phyloP scores from a whole-genome alignment of 2,888 invertebrate genomes.

The Drosophila gaucha region DNA sequence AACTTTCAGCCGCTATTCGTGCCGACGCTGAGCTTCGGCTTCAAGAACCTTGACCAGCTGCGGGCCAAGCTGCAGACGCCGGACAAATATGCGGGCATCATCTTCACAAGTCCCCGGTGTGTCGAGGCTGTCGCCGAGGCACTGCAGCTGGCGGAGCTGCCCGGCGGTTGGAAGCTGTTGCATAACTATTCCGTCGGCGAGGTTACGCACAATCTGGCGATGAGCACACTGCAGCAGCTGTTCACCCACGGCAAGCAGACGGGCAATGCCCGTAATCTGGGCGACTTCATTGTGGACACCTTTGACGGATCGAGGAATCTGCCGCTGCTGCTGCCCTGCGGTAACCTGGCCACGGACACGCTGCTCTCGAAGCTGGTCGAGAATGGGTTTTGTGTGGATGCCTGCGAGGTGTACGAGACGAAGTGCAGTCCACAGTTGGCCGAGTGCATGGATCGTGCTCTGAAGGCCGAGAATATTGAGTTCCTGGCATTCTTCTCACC shows the following conservation, averaged over 20 bases:
- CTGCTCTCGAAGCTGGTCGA: conserved; percentile 84
- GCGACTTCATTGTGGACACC: conserved; percentile 85
- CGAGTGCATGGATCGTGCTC: conserved; percentile 83
- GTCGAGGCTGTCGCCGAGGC: conserved; percentile 85
- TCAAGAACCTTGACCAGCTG: conserved; percentile 85
- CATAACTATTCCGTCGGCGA: conserved; percentile 86
- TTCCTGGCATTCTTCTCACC: conserved; percentile 87
- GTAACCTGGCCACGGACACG: conserved; percentile 86
- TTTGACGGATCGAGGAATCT: conserved; percentile 84
- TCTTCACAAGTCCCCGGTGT: conserved; percentile 87
- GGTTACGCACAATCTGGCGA: conserved; percentile 85
- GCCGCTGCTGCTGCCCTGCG: conserved; percentile 86
- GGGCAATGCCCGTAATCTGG: conserved; percentile 86
- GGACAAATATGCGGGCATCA: conserved; percentile 85
- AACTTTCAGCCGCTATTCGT: conserved; percentile 85
- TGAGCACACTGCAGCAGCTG: conserved; percentile 84
- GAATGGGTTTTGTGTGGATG: conserved; percentile 84
- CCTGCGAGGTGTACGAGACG: conserved; percentile 86
- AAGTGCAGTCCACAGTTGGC: conserved; percentile 85
- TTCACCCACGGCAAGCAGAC: conserved; percentile 86
- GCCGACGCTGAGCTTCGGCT: conserved; percentile 86
- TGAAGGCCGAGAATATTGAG: conserved; percentile 84
- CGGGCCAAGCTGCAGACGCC: conserved; percentile 84
- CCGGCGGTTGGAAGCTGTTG: conserved; percentile 84
- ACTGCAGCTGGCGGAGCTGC: conserved; percentile 83